Conservation (phyloP, 2,888 invertebrate species). For the Diplolepis rosae region DNA sequence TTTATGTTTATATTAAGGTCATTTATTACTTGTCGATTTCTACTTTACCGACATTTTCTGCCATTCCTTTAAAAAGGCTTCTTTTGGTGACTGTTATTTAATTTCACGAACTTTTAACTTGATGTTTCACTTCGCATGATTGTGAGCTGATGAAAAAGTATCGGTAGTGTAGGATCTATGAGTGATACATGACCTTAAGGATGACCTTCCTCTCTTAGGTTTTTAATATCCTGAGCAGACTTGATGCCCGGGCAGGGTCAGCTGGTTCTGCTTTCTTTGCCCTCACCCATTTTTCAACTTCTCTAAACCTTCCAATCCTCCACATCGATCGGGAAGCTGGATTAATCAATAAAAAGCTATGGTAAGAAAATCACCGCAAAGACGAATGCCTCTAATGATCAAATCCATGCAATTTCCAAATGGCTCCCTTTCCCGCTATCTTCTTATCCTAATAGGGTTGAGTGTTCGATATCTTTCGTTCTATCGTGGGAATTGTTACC, state of each 20-base stretch:
- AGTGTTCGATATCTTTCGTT: conserved; percentile 13
- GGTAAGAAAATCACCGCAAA: conserved; percentile 20
- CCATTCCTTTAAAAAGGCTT: too few relatives aligned
- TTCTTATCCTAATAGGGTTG: conserved; percentile 5
- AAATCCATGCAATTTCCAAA: conserved; percentile 31
- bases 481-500: not conserved
- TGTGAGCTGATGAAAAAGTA: too few relatives aligned
- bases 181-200: too few relatives aligned
- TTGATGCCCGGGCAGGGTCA: conserved; percentile 1
- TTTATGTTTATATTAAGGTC: too few relatives aligned
- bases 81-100: too few relatives aligned
- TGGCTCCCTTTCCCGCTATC: not conserved
- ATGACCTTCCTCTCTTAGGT: not conserved
- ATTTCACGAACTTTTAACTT: too few relatives aligned
- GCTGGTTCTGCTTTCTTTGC: conserved; percentile 4
- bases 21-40: too few relatives aligned
- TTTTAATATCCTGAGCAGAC: not conserved
- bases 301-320: not conserved
- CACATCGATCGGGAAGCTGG: conserved; percentile 11
- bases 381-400: conserved; percentile 24
- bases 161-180: too few relatives aligned
- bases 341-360: conserved; percentile 23
- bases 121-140: too few relatives aligned
- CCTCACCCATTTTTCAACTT: conserved; percentile 11
- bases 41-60: too few relatives aligned